Evolutionary conservation across 2,888 invertebrate species (phyloP).

Genomic region (Xanthorhoe designata): DNA sequence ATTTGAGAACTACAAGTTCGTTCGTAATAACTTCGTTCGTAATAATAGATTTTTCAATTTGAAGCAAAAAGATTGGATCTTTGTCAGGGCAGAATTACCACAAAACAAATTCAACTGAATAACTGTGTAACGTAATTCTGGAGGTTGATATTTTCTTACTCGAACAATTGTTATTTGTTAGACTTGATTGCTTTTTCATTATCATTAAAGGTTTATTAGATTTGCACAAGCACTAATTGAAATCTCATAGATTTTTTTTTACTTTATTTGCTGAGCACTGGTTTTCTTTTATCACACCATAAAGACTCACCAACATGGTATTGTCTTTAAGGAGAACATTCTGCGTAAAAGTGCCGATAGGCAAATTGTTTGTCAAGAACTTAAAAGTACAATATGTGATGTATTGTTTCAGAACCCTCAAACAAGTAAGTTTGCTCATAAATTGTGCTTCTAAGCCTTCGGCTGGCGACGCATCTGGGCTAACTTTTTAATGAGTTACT

Average conservation of each 20-base stretch:
- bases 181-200: too few species aligned
- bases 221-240: too few species aligned
- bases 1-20: conserved; percentile 7
- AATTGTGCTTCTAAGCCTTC: conserved; percentile 24
- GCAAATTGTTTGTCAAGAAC: neutral
- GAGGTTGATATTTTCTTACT: neutral
- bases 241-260: too few species aligned
- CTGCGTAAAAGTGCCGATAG: neutral
- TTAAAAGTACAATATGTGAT: neutral
- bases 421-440: conserved; percentile 30
- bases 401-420: conserved; percentile 3
- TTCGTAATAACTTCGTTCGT: neutral
- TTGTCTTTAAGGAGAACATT: neutral
- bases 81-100: conserved; percentile 1
- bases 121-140: neutral
- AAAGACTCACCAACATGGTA: too few species aligned
- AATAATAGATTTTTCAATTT: conserved; percentile 1
- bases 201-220: too few species aligned
- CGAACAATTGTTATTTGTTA: neutral
- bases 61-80: conserved; percentile 8
- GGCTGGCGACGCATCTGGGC: conserved; percentile 20
- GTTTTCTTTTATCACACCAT: too few species aligned
- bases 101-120: neutral
- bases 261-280: too few species aligned
- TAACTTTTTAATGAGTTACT: conserved; percentile 31